These are phyloP conservation scores for Yponomeuta malinellus DNA, from an alignment of 2,888 invertebrate species.

Conservation along the genomic window DNA sequence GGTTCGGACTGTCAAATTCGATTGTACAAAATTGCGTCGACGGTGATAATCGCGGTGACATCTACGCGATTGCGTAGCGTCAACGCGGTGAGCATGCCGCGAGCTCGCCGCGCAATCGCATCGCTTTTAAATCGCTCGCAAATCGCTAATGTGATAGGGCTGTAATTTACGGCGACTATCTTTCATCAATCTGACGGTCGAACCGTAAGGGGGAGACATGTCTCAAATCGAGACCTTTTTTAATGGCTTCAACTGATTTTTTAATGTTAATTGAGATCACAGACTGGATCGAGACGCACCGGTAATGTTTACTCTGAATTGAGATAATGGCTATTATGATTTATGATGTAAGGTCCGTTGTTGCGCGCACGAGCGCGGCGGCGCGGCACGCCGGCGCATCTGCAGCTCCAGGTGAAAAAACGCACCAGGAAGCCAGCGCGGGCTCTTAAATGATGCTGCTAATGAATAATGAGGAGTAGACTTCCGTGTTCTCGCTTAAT, in stretches of 20 bases:
- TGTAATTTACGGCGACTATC: not conserved
- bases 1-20: too few species aligned
- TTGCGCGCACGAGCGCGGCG: constrained; percentile 51
- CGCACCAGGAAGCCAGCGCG: constrained; percentile 49
- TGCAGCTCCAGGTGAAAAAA: constrained; percentile 39
- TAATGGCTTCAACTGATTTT: not conserved
- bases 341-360: constrained; percentile 47
- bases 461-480: constrained; percentile 57
- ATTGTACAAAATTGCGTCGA: too few species aligned
- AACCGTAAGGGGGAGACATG: not conserved
- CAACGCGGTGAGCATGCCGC: too few species aligned
- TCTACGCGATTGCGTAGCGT: too few species aligned
- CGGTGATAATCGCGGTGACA: too few species aligned
- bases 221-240: not conserved
- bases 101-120: too few species aligned
- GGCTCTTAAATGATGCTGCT: constrained; percentile 47
- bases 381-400: constrained; percentile 43
- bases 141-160: too few species aligned
- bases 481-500: constrained; percentile 62
- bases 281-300: constrained; percentile 2
- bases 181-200: not conserved
- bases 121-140: too few species aligned
- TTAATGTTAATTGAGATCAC: not conserved
- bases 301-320: not conserved
- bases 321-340: constrained; percentile 14